phyloP scores from a whole-genome alignment of 2,113 vertebrate species.

The Ceyx melanurus region DNA sequence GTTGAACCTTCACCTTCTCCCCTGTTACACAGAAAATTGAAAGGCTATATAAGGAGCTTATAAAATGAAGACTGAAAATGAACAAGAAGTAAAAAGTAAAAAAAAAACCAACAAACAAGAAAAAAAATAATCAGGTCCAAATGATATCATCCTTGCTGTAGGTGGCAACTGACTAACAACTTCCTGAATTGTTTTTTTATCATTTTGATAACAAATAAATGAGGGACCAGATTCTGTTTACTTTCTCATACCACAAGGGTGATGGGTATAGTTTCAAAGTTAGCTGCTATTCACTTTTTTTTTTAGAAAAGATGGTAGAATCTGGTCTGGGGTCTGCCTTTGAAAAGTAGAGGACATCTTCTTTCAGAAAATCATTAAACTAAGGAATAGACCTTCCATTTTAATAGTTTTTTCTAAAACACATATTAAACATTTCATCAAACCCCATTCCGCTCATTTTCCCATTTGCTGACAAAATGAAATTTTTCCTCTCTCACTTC shows the following conservation, averaged over 20 bases:
- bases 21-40: not conserved
- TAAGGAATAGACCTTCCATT: not conserved
- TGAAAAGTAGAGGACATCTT: not conserved
- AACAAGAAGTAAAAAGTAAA: not conserved
- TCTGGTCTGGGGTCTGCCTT: not conserved
- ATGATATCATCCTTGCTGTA: not conserved
- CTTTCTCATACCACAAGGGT: not conserved
- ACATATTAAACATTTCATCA: not conserved
- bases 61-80: not conserved
- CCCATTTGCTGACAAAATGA: not conserved
- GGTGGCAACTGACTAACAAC: not conserved
- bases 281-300: not conserved
- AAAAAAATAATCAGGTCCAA: not conserved
- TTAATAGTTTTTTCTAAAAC: not conserved
- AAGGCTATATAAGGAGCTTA: not conserved
- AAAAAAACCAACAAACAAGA: not conserved
- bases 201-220: not conserved
- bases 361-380: not conserved
- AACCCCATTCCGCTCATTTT: not conserved
- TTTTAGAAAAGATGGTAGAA: not conserved
- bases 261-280: not conserved
- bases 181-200: not conserved
- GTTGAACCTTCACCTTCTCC: slow-evolving; percentile 37
- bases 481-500: not conserved
- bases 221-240: not conserved